Base-by-base conservation (phyloP, 2,888 invertebrate genomes). In the Drosophila ezoana region DNA sequence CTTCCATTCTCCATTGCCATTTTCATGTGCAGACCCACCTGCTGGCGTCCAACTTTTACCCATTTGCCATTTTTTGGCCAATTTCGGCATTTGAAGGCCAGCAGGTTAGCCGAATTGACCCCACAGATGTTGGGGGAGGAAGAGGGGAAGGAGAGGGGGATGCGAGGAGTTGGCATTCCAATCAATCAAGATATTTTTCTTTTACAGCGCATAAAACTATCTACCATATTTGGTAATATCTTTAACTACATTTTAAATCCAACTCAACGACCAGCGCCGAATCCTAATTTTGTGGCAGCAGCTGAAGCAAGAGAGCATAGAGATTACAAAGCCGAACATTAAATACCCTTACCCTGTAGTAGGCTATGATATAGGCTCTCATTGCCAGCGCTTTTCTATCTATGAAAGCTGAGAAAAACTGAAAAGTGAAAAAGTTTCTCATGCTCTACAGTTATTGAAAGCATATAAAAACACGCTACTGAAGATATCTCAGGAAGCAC, bases 11-110 rank as follows among this genome's bases (percentile, higher is more conserved):
- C 54, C 40, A 52, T 67, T 33, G 45, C 10, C 52, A 67, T 65
- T 65, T 64, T 45, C 45, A 53, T 52, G 52, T 23, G 56, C 51
- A 40, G 54, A n/a, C 37, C 14, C 37, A 40, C 60, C 61, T 45
- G 23, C 13, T 47, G 16, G 18, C 58, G 10, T 38, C 14, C 58
- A 73, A 73, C 67, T 73, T 73, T 78, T 73, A 73, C 72, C 67
- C 32, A 64, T 28, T 41, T 54, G 37, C 37, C 6, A 4, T 40
- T 67, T 40, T 67, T 49, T 51, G 32, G 48, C 58, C 48, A 68
- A 44, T 53, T 44, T 54, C 4, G 43, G 37, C 37, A 38, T 18
- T 49, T 57, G 69, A 57, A 68, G 72, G 59, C 59, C 59, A 68
- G 43, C 54, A 66, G 69, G 37, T 65, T 65, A 52, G 56, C 35